Base-by-base conservation (phyloP, 1,140 invertebrate species). In the Pissodes strobi region DNA sequence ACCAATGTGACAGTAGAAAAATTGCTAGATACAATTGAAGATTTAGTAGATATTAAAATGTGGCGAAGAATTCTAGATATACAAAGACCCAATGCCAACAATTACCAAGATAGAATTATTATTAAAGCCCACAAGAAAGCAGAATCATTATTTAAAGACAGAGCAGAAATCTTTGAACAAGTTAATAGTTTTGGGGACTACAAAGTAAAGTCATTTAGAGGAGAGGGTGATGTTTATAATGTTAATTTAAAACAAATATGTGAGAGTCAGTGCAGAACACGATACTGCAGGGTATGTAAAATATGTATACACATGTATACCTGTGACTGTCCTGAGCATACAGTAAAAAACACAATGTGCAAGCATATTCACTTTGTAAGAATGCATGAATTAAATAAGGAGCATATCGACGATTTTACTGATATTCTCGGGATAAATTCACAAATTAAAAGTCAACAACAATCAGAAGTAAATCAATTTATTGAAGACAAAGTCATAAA, bases 21-120 rank as follows among this genome's bases (percentile, higher is more conserved):
- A 39, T 38, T 66, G 39, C 27, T 69, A 51, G 57, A 66, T 25
- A 43, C 8, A 52, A 21, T n/a, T n/a, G n/a, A n/a, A n/a, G n/a
- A n/a, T n/a, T n/a, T n/a, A n/a, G n/a, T n/a, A n/a, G n/a, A n/a
- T 69, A 6, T 57, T 63, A 66, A 68, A 34, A 68, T 68, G 56
- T 66, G 63, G 64, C n/a, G 56, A 10, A 46, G 21, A 15, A 41
- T 66, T 48, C 37, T 66, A 39, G 56, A 62, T 25, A 60, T 49
- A 2, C 58, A 69, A 57, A 62, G 64, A 66, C 64, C 67, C 1
- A 55, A 66, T 63, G 43, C 58, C 1, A 57, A 61, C 51, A 69
- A 39, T 22, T 69, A 69, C 22, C 57, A 66, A 57, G 18, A 69
- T 39, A 61, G 34, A 45, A 27, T 66, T 12, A 41, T 25, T 12